These are phyloP conservation scores for Mirounga angustirostris DNA, from an alignment of 2,113 vertebrate species.

Conservation along the genomic window DNA sequence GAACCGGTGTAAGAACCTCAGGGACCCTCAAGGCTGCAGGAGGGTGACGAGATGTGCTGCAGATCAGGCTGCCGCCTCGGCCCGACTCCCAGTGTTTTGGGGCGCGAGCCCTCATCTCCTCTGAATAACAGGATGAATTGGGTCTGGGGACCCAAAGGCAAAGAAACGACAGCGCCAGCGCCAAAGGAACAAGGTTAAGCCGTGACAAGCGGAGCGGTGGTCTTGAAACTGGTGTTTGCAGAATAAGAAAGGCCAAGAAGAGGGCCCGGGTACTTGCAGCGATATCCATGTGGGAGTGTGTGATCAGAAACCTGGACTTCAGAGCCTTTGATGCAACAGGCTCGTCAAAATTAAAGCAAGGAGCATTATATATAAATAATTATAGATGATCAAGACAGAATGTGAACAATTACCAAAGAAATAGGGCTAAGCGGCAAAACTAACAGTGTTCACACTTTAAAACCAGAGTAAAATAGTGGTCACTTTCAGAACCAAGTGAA, in stretches of 20 bases:
- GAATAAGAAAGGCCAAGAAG: slow-evolving; percentile 33
- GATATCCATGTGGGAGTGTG: background rate
- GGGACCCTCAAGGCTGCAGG: background rate
- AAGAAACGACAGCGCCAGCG: background rate
- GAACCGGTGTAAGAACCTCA: background rate
- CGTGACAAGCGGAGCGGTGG: background rate
- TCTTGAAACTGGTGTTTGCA: slow-evolving; percentile 43
- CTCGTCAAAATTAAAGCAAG: slow-evolving; percentile 38
- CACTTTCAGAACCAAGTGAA: slow-evolving; percentile 50
- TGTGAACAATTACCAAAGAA: background rate
- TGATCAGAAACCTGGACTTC: background rate
- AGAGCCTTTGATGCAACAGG: background rate
- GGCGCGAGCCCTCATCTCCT: background rate
- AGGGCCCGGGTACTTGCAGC: background rate
- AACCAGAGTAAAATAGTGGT: background rate
- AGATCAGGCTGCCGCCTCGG: background rate
- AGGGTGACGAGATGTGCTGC: background rate
- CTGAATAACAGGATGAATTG: background rate
- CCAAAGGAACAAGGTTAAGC: background rate
- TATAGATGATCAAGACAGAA: background rate
- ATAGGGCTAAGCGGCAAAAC: background rate
- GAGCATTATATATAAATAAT: background rate
- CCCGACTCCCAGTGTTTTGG: background rate
- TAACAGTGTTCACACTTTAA: background rate
- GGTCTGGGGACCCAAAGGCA: background rate